Percentiles rank a stretch among this genome's conserved stretches.
These are phyloP conservation scores for Dinothrombium tinctorium DNA, from an alignment of 1,140 invertebrate genomes.

Conservation along the genomic window DNA sequence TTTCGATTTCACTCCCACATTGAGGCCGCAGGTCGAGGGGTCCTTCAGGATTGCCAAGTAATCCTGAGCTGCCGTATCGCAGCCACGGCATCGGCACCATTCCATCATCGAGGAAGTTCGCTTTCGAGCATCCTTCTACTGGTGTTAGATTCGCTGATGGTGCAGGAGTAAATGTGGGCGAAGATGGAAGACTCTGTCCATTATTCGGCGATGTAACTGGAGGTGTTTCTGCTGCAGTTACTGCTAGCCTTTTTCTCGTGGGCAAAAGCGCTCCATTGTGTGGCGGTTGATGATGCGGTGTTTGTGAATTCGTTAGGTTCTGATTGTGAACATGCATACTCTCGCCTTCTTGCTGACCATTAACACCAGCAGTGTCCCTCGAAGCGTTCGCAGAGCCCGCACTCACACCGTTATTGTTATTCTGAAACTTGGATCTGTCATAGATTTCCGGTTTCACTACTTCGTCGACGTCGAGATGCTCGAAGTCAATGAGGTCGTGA, in stretches of 20 bases:
- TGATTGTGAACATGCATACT: not conserved
- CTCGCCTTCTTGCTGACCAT: not conserved
- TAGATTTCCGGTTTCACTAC: not conserved
- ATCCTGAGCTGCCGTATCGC: constrained; percentile 25
- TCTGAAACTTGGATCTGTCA: not conserved
- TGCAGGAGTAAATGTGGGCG: constrained; percentile 12
- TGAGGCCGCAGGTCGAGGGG: constrained; percentile 38
- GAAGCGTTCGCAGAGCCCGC: not conserved
- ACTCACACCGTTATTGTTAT: not conserved
- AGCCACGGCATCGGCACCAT: constrained; percentile 39
- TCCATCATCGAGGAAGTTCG: constrained; percentile 26
- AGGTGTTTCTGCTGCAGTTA: not conserved
- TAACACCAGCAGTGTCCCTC: not conserved
- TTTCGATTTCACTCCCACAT: not conserved
- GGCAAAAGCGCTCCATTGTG: not conserved
- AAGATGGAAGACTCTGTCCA: not conserved
- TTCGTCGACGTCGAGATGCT: constrained; percentile 3
- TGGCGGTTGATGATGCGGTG: too few species aligned
- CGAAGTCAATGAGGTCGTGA: constrained; percentile 3
- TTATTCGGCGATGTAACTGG: constrained; percentile 6
- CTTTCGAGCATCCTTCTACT: too few species aligned
- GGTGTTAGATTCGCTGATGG: constrained; percentile 20
- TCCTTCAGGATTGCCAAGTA: constrained; percentile 23
- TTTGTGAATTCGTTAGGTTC: too few species aligned
- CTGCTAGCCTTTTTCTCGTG: not conserved